Evolutionary conservation across 2,888 invertebrate genomes (phyloP), one percentile per base, ranked within the genome.

Genomic region (Hofmannophila pseudospretella): DNA sequence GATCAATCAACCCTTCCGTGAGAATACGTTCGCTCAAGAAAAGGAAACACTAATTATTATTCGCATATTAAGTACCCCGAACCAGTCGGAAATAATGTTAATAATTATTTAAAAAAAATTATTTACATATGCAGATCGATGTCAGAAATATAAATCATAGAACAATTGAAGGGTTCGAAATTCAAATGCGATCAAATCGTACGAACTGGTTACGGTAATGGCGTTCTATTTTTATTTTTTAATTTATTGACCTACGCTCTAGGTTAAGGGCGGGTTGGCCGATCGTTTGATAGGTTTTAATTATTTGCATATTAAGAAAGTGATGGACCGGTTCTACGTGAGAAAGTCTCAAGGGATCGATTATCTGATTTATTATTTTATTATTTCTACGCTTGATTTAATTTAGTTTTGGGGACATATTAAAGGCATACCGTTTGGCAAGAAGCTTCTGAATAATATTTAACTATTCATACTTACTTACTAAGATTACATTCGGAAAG

Each of bases 31-130:
- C 57, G 42, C 51, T 38, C 48, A 36, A 69, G 73, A 67, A 65
- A 75, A 76, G 72, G 71, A 76, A 81, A 72, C 59, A 58, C 63
- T 82, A 82, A 82, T 84, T 81, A 72, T 74, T 82, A 85, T 84
- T 81, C 77, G 78, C 84, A 85, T 86, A 82, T 76, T 82, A 82
- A 85, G 68, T 62, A 75, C 64, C 41, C 50, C 20, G 39, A 52
- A 53, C 60, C 52, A 56, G 58, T 54, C 62, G 58, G 54, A 49
- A 61, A 63, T 62, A 66, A 65, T 58, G 62, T 61, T 64, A 70
- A 65, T 75, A 74, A 77, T 76, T 75, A 76, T 73, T 54, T 58
- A 59, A 56, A 58, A 58, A 57, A 47, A 41, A 44, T 43, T 54
- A 58, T 60, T 49, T 38, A 42, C 81, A 81, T 86, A 82, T 74